A percentile compares a stretch with the other conserved stretches of the same genome.
Evolutionary conservation across 2,797 vertebrate species (phyloP).

Genomic region (Amphiprion clarkii): DNA sequence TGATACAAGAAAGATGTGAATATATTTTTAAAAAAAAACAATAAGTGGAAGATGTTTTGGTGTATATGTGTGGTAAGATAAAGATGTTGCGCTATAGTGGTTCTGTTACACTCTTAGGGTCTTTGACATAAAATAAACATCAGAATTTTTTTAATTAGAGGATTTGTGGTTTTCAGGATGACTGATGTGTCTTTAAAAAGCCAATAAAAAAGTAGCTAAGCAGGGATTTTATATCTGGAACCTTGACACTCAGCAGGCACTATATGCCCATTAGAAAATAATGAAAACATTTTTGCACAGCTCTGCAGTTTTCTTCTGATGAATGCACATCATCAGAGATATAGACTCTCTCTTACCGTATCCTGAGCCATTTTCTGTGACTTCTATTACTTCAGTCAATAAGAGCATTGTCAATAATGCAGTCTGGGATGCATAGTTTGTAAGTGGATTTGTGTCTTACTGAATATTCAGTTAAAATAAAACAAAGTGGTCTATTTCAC

Average conservation of each 20-base stretch:
- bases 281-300: conserved; percentile 66
- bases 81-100: neutral
- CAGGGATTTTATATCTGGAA: conserved; percentile 19
- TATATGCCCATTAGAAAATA: conserved; percentile 38
- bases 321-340: conserved; percentile 75
- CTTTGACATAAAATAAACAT: neutral
- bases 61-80: neutral
- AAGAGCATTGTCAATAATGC: conserved; percentile 64
- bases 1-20: neutral
- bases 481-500: conserved; percentile 24
- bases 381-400: conserved; percentile 75
- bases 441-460: conserved; percentile 35
- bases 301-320: conserved; percentile 72
- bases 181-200: neutral
- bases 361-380: conserved; percentile 57
- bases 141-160: neutral
- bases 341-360: conserved; percentile 70
- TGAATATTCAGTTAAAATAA: conserved; percentile 48
- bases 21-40: neutral
- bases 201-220: conserved; percentile 11
- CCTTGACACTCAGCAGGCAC: conserved; percentile 37
- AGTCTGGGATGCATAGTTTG: conserved; percentile 58
- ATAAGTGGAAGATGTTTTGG: neutral
- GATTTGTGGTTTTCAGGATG: neutral
- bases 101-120: neutral